Base-by-base conservation (phyloP, 2,888 invertebrate species). In the Phlogophora meticulosa region DNA sequence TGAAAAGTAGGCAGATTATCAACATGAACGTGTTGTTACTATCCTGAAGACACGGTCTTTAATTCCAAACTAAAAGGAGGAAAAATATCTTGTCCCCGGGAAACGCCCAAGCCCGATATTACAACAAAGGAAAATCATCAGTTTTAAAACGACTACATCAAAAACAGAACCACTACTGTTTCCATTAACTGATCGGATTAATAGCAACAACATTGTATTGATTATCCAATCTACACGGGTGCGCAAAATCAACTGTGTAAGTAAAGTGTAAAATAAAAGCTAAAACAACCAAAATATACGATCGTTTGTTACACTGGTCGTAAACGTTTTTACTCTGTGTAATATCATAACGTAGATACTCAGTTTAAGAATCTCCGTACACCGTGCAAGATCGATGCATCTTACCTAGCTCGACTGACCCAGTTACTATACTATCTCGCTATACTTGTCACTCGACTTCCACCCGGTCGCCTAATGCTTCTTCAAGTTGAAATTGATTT, bases 401-500 rank as follows among this genome's bases (percentile, higher is more conserved):
- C 86, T 88, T 85, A 83, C 80, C 81, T 80, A 77, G 80, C 68
- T 68, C 77, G 77, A 61, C 65, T 88, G 88, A 89, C 89, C 89
- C 77, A 89, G 80, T 76, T 83, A 64, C 58, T 55, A 32, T 38
- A 45, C 70, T 42, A 61, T 42, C 60, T 56, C n/a, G 52, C 69
- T 73, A 69, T 62, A 79, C 72, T 73, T 69, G 75, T 61, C 74
- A 63, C 55, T 57, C 66, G 59, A 55, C 72, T 67, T 72, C 40
- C 65, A 63, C 57, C 69, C 57, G 68, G 52, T 53, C 64, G 57
- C 53, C 58, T 75, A 77, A 72, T 72, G 71, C 63, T 55, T 38
- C 73, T 73, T 59, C 34, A 67, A 64, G 64, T 67, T 69, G 43
- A 62, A 68, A 78, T 71, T 65, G 75, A 75, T 78, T 70, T 70